Evolutionary conservation across 2,888 invertebrate genomes (phyloP).

Genomic region (Sarcophaga caerulescens): DNA sequence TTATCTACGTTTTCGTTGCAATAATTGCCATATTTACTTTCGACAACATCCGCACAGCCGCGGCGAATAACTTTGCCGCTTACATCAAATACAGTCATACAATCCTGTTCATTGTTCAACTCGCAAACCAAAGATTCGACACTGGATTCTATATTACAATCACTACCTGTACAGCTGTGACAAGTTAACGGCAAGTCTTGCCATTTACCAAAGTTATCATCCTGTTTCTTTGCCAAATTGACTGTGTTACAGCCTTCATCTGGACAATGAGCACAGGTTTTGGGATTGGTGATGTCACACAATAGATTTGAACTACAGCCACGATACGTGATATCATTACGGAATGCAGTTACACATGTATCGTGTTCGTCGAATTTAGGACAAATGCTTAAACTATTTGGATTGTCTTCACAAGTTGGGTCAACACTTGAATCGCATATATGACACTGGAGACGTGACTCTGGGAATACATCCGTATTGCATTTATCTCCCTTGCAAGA

Average conservation of each 20-base stretch:
- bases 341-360: constrained; percentile 74
- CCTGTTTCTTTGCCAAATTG: constrained; percentile 71
- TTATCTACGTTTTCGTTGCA: constrained; percentile 71
- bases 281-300: constrained; percentile 72
- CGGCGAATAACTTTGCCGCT: constrained; percentile 72
- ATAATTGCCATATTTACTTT: constrained; percentile 63
- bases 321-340: constrained; percentile 73
- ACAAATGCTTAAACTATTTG: constrained; percentile 73
- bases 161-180: constrained; percentile 71
- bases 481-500: constrained; percentile 73
- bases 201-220: constrained; percentile 78
- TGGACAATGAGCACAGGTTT: constrained; percentile 72
- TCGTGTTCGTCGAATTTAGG: constrained; percentile 72
- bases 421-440: constrained; percentile 74
- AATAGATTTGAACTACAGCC: constrained; percentile 73
- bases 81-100: constrained; percentile 74
- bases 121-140: constrained; percentile 67
- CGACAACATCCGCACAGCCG: constrained; percentile 75
- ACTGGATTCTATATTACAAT: constrained; percentile 66
- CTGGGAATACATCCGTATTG: constrained; percentile 74
- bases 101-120: constrained; percentile 78
- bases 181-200: constrained; percentile 78
- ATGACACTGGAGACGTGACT: constrained; percentile 73
- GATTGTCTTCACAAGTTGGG: constrained; percentile 71
- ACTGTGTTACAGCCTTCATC: constrained; percentile 75